These are phyloP conservation scores for Automeris io DNA, from an alignment of 2,888 invertebrate species.

Conservation along the genomic window DNA sequence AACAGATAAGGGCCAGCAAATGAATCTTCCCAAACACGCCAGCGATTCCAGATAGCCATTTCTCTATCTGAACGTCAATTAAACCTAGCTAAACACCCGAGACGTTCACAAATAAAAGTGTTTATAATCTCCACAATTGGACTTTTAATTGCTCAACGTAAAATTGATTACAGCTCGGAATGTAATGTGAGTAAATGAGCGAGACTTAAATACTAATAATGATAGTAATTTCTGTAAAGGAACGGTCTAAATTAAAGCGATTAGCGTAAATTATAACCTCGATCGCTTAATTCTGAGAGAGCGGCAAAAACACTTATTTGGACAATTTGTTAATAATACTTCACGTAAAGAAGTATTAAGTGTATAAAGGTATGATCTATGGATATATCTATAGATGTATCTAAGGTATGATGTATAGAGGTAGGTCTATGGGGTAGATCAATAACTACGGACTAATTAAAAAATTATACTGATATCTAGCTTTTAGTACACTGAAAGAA, in stretches of 20 bases:
- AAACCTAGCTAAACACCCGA: slow-evolving; percentile 8
- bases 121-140: slow-evolving; percentile 9
- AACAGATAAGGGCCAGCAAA: slow-evolving; percentile 4
- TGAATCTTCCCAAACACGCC: slow-evolving; percentile 6
- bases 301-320: too few relatives aligned
- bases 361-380: too few relatives aligned
- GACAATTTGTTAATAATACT: too few relatives aligned
- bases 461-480: too few relatives aligned
- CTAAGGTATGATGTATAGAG: too few relatives aligned
- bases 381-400: too few relatives aligned
- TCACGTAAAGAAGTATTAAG: too few relatives aligned
- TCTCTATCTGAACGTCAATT: slow-evolving; percentile 10
- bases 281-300: too few relatives aligned
- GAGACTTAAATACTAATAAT: neutral
- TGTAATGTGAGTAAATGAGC: slow-evolving; percentile 9
- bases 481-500: too few relatives aligned
- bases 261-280: neutral
- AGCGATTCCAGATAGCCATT: slow-evolving; percentile 8
- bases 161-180: slow-evolving; percentile 12
- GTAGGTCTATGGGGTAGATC: too few relatives aligned
- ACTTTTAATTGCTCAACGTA: slow-evolving; percentile 11
- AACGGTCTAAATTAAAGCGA: neutral
- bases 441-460: too few relatives aligned
- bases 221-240: neutral
- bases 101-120: slow-evolving; percentile 9